A percentile compares a stretch with the other conserved stretches of the same genome.
These are phyloP conservation scores for Drosophila meridionalis DNA, from an alignment of 2,888 invertebrate genomes.

Conservation along the genomic window DNA sequence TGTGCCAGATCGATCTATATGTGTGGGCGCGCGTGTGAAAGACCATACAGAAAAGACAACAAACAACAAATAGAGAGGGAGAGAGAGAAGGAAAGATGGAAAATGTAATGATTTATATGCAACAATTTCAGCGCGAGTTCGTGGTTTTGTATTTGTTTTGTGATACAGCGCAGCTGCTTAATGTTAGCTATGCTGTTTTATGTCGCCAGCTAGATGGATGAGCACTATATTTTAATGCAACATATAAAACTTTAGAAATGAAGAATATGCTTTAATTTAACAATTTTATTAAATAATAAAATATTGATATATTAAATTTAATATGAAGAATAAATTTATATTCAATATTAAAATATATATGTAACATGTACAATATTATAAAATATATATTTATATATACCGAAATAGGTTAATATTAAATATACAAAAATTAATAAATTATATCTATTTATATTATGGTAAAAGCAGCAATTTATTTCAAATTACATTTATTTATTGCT, in stretches of 20 bases:
- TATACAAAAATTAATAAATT: too few species aligned
- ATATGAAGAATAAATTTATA: too few species aligned
- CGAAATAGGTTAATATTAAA: too few species aligned
- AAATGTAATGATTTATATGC: constrained; percentile 61
- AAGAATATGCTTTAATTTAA: neutral
- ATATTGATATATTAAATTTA: too few species aligned
- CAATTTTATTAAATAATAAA: neutral
- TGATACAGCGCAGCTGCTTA: constrained; percentile 7
- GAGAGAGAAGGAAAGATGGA: constrained; percentile 9
- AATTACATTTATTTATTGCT: too few species aligned
- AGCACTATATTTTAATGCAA: neutral
- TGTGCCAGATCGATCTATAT: constrained; percentile 85
- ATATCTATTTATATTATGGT: too few species aligned
- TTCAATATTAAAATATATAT: too few species aligned
- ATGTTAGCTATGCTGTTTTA: neutral
- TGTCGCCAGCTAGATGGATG: neutral
- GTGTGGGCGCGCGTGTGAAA: constrained; percentile 14
- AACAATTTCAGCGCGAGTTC: constrained; percentile 23
- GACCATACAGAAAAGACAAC: constrained; percentile 11
- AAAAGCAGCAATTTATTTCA: too few species aligned
- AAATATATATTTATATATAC: too few species aligned
- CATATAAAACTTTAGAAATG: neutral
- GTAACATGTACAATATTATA: too few species aligned
- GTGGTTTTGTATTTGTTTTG: constrained; percentile 4
- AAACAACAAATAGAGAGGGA: neutral